Evolutionary conservation across 2,888 invertebrate genomes (phyloP).

Genomic region (Oxystoma pomonae): DNA sequence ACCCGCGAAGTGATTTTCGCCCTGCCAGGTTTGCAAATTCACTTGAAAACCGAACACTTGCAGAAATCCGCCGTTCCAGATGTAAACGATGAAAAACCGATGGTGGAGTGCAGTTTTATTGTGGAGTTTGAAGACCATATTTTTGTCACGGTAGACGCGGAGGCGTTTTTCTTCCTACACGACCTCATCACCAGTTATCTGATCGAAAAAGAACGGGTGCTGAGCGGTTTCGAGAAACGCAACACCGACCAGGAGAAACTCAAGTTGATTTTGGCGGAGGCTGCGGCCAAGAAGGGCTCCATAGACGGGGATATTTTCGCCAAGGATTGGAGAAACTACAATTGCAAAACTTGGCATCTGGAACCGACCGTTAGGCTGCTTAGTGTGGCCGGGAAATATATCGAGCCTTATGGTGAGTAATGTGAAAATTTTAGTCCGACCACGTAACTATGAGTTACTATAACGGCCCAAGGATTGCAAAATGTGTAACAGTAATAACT

Average conservation of each 20-base stretch:
- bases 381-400: slow-evolving; percentile 72
- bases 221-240: slow-evolving; percentile 35
- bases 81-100: slow-evolving; percentile 70
- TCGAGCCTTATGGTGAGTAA: slow-evolving; percentile 84
- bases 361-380: slow-evolving; percentile 83
- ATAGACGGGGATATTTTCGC: slow-evolving; percentile 61
- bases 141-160: slow-evolving; percentile 96
- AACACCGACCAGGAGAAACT: slow-evolving; percentile 33
- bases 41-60: slow-evolving; percentile 87
- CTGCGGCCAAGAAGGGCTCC: slow-evolving; percentile 34
- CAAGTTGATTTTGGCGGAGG: slow-evolving; percentile 28
- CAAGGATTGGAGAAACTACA: slow-evolving; percentile 86
- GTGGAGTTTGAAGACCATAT: slow-evolving; percentile 99
- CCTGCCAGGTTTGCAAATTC: slow-evolving; percentile 86
- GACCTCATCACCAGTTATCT: slow-evolving; percentile 95
- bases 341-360: slow-evolving; percentile 93
- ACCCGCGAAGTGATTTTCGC: slow-evolving; percentile 95
- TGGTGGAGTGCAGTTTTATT: slow-evolving; percentile 94
- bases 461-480: too few relatives aligned
- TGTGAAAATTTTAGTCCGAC: background rate
- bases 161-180: slow-evolving; percentile 96
- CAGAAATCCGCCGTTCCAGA: slow-evolving; percentile 73
- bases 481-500: too few relatives aligned
- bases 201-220: slow-evolving; percentile 77
- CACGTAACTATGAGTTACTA: too few relatives aligned